phyloP scores from a whole-genome alignment of 2,797 vertebrate species.

The Rhinella marina region DNA sequence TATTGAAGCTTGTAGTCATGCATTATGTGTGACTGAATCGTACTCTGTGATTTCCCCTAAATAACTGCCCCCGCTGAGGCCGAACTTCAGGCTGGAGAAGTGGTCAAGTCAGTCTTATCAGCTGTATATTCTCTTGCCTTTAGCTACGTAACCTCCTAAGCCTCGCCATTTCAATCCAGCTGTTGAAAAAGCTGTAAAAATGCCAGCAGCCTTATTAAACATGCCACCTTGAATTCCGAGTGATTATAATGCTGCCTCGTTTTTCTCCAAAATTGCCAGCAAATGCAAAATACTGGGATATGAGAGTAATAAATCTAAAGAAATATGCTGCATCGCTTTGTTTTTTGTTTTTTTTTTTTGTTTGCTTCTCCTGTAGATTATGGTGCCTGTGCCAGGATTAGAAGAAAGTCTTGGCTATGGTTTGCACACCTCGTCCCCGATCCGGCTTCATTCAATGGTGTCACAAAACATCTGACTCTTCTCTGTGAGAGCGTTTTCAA shows the following conservation, averaged over 20 bases:
- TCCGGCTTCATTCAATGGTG: not conserved
- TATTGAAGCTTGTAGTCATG: constrained; percentile 31
- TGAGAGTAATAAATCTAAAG: constrained; percentile 45
- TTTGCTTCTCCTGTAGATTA: constrained; percentile 33
- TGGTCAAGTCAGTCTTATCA: not conserved
- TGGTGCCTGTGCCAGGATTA: constrained; percentile 25
- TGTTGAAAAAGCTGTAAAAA: constrained; percentile 24
- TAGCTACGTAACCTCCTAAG: constrained; percentile 33
- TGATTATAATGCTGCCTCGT: constrained; percentile 38
- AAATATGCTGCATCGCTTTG: constrained; percentile 41
- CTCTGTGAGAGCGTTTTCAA: constrained; percentile 10
- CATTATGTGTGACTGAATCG: not conserved
- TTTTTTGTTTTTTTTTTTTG: not conserved
- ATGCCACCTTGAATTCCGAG: constrained; percentile 52
- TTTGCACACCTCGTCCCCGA: constrained; percentile 12
- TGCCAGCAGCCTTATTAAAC: constrained; percentile 45
- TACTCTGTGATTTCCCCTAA: constrained; percentile 27
- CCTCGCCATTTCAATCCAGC: constrained; percentile 13
- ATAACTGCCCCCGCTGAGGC: not conserved
- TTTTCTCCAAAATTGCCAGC: constrained; percentile 37
- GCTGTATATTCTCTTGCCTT: constrained; percentile 4
- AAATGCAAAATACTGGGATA: constrained; percentile 58
- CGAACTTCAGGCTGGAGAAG: not conserved
- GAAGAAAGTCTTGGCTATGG: constrained; percentile 38
- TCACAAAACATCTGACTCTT: constrained; percentile 34